A percentile compares a stretch with the other conserved stretches of the same genome.
Evolutionary conservation across 2,888 invertebrate species (phyloP).

Genomic region (Caenorhabditis sulstoni): DNA sequence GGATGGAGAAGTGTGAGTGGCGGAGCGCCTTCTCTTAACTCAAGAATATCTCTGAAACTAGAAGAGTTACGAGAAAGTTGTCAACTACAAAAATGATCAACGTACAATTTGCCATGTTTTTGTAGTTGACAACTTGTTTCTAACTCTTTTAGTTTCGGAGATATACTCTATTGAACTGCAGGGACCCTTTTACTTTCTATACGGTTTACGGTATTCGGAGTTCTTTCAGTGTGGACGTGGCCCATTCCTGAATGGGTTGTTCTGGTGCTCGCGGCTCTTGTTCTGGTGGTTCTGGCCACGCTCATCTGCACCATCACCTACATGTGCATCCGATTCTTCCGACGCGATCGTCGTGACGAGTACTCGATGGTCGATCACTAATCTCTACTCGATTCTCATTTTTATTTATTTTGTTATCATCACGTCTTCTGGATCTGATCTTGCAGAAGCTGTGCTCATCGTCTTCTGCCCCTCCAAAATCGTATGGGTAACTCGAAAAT

Average conservation of each 20-base stretch:
- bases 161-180: too few species aligned
- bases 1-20: constrained; percentile 34
- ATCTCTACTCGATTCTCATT: not conserved
- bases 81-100: too few species aligned
- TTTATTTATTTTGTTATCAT: constrained; percentile 22
- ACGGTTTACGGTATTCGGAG: too few species aligned
- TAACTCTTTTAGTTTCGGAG: too few species aligned
- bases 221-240: constrained; percentile 56
- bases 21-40: not conserved
- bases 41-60: too few species aligned
- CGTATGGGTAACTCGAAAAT: not conserved
- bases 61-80: too few species aligned
- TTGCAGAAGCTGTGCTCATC: too few species aligned
- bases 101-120: too few species aligned
- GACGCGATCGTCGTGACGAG: constrained; percentile 36
- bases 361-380: constrained; percentile 51
- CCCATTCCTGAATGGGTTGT: constrained; percentile 43
- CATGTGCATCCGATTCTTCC: constrained; percentile 28
- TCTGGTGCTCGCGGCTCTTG: constrained; percentile 11
- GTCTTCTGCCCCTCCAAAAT: not conserved
- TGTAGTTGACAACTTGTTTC: too few species aligned
- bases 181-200: too few species aligned
- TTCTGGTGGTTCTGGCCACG: constrained; percentile 29
- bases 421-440: constrained; percentile 19
- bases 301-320: constrained; percentile 37